These are phyloP conservation scores for Chloroceryle amazona DNA, from an alignment of 2,797 vertebrate genomes.

Conservation along the genomic window DNA sequence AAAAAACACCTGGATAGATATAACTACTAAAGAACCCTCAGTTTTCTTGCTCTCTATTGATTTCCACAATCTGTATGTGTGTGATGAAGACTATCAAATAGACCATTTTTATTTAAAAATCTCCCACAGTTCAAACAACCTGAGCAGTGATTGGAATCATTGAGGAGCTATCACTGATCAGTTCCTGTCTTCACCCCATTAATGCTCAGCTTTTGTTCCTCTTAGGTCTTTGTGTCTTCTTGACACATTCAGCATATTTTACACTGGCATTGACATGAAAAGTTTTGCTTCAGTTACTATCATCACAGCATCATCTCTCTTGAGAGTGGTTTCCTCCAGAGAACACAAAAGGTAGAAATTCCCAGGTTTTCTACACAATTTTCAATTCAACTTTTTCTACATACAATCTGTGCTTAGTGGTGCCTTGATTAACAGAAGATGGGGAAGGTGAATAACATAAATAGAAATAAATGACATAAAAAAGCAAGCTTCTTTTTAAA, in stretches of 20 bases:
- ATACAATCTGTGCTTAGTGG: not conserved
- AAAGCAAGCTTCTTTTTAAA: not conserved
- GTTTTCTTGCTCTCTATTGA: not conserved
- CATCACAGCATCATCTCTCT: not conserved
- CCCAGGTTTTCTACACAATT: fast-evolving
- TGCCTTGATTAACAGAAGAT: not conserved
- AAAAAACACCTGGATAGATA: not conserved
- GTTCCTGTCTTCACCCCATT: not conserved
- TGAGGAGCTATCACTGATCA: fast-evolving
- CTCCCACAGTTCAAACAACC: not conserved
- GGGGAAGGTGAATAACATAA: not conserved
- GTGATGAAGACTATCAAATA: not conserved
- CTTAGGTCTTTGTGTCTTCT: not conserved
- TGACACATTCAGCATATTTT: not conserved
- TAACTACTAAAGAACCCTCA: not conserved
- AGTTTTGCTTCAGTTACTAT: not conserved
- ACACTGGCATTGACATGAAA: not conserved
- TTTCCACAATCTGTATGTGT: not conserved
- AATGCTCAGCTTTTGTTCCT: not conserved
- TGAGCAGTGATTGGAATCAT: not conserved
- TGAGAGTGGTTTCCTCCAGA: not conserved
- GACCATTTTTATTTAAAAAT: not conserved
- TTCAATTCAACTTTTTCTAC: not conserved
- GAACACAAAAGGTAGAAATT: not conserved
- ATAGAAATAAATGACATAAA: too few species aligned